These are phyloP conservation scores for Eilema griseolum DNA, from an alignment of 2,888 invertebrate species.

Conservation along the genomic window DNA sequence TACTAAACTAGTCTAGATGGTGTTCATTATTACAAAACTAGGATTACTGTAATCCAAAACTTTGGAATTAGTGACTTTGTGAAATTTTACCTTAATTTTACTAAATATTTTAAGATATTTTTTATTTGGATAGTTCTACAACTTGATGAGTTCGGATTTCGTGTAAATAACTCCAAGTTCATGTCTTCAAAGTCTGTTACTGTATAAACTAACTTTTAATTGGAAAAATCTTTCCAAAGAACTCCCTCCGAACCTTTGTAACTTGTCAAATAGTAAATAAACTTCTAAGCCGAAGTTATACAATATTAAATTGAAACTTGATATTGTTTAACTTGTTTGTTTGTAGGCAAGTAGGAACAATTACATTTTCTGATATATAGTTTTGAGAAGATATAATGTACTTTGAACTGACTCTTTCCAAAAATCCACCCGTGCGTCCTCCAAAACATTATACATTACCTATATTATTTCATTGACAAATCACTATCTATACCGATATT, in stretches of 20 bases:
- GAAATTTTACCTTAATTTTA: neutral
- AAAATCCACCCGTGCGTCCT: too few relatives aligned
- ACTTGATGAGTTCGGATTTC: neutral
- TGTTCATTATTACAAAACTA: neutral
- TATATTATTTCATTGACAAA: too few relatives aligned
- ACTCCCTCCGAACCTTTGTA: neutral
- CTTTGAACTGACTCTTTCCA: too few relatives aligned
- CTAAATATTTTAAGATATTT: too few relatives aligned
- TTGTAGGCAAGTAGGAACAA: neutral
- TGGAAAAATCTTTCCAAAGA: neutral
- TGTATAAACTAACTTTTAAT: neutral
- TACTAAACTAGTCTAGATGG: slow-evolving; percentile 20
- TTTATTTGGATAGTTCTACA: neutral
- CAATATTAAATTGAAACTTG: neutral
- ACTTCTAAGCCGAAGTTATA: neutral
- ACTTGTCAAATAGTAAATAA: neutral
- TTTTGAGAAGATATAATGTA: neutral
- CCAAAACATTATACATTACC: too few relatives aligned
- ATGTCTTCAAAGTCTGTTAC: neutral
- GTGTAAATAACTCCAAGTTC: neutral
- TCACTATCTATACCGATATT: too few relatives aligned
- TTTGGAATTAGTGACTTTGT: neutral
- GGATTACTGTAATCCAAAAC: neutral
- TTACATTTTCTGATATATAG: neutral
- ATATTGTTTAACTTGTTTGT: neutral